Evolutionary conservation across 2,113 vertebrate genomes (phyloP).

Genomic region (Neogale vison): DNA sequence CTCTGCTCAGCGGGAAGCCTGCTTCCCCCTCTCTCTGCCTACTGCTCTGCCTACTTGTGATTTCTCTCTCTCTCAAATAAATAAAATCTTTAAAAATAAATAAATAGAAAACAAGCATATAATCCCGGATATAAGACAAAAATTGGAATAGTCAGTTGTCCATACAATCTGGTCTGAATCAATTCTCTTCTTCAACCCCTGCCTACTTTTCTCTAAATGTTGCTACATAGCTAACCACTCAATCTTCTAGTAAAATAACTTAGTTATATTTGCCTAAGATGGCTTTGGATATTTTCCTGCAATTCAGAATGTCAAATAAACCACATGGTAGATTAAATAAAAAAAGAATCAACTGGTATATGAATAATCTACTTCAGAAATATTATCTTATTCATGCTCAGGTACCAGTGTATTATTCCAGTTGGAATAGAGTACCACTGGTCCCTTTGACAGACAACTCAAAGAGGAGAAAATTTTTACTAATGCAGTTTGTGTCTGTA

Average conservation of each 20-base stretch:
- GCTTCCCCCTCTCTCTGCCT: no score
- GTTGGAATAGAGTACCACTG: constrained; percentile 74
- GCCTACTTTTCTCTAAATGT: constrained; percentile 64
- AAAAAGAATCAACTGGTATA: constrained; percentile 90
- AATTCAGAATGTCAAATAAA: constrained; percentile 89
- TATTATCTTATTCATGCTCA: constrained; percentile 81
- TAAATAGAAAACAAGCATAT: neutral
- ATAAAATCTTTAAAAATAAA: no score
- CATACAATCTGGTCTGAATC: neutral
- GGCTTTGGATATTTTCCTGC: constrained; percentile 85
- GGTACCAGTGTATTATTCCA: constrained; percentile 78
- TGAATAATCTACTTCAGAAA: constrained; percentile 89
- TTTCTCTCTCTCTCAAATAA: no score
- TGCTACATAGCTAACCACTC: constrained; percentile 79
- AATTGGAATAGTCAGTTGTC: neutral
- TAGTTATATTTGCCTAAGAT: constrained; percentile 84
- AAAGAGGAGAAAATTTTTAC: constrained; percentile 44
- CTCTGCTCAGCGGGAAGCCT: no score
- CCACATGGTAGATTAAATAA: constrained; percentile 92
- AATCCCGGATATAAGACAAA: neutral
- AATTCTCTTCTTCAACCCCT: constrained; percentile 39
- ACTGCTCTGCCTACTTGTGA: no score
- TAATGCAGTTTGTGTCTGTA: neutral
- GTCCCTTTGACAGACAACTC: constrained; percentile 65
- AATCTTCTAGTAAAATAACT: constrained; percentile 85